Conservation (phyloP, 2,113 vertebrate genomes). For the Hucho hucho region DNA sequence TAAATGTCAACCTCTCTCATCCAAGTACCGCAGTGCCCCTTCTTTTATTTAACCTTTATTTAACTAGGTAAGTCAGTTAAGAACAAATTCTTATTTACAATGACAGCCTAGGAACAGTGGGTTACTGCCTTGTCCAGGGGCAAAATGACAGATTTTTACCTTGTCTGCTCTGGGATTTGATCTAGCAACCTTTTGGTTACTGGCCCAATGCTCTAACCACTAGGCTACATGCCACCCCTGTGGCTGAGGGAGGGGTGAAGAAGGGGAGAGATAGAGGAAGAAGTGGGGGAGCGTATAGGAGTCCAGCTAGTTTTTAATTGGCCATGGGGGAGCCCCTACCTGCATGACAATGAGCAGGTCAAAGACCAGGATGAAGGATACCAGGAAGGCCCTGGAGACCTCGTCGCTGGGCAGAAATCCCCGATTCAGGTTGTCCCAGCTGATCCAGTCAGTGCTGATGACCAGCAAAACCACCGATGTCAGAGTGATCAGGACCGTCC, state of each 20-base stretch:
- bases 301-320: conserved; percentile 62
- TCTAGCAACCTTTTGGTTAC: too few relatives aligned
- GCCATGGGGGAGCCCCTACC: conserved; percentile 75
- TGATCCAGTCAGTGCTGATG: conserved; percentile 99
- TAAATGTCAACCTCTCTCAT: conserved; percentile 37
- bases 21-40: conserved; percentile 41
- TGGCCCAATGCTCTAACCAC: too few relatives aligned
- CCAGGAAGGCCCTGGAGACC: conserved; percentile 95
- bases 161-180: too few relatives aligned
- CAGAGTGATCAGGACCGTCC: conserved; percentile 90
- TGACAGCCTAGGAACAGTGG: too few relatives aligned
- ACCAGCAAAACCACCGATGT: conserved; percentile 93
- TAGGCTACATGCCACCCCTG: neutral
- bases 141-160: too few relatives aligned
- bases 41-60: too few relatives aligned
- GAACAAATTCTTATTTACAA: too few relatives aligned
- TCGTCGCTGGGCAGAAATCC: conserved; percentile 98
- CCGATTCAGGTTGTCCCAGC: conserved; percentile 96
- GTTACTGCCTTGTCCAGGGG: too few relatives aligned
- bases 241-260: neutral
- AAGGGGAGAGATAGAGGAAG: conserved; percentile 11
- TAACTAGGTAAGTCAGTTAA: too few relatives aligned
- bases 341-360: conserved; percentile 99
- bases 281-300: conserved; percentile 14
- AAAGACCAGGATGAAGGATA: conserved; percentile 98